phyloP scores from a whole-genome alignment of 2,888 invertebrate genomes.

The Magallana nippona region DNA sequence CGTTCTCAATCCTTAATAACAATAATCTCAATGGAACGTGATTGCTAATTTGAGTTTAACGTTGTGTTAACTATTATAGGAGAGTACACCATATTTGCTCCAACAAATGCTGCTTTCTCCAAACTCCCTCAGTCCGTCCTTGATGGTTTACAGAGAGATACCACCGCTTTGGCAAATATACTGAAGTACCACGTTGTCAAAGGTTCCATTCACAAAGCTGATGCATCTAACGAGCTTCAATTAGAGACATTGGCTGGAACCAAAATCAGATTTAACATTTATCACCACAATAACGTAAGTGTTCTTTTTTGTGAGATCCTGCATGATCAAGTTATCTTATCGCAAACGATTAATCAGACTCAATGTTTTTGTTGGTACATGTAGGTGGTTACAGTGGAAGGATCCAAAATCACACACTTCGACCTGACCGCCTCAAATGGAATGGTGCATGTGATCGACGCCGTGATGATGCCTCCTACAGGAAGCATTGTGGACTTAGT shows the following conservation, averaged over 20 bases:
- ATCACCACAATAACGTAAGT: constrained; percentile 48
- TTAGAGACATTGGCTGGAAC: constrained; percentile 44
- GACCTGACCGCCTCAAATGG: constrained; percentile 62
- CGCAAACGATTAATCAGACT: too few relatives aligned
- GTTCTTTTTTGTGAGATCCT: too few relatives aligned
- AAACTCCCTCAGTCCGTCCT: constrained; percentile 35
- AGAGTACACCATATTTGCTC: constrained; percentile 48
- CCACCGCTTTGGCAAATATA: constrained; percentile 46
- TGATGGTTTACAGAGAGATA: constrained; percentile 36
- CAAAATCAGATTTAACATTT: constrained; percentile 46
- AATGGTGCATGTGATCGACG: constrained; percentile 60
- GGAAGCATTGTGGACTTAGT: constrained; percentile 62
- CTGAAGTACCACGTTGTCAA: constrained; percentile 55
- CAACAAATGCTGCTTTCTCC: constrained; percentile 45
- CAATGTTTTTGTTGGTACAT: too few relatives aligned
- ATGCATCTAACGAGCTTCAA: constrained; percentile 49
- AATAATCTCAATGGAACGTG: too few relatives aligned
- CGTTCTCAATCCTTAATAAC: too few relatives aligned
- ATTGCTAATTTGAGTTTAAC: neutral
- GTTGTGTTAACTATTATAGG: neutral
- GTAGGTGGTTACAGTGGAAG: constrained; percentile 56
- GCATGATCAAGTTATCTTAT: too few relatives aligned
- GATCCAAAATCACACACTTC: constrained; percentile 54
- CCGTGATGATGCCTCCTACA: constrained; percentile 64
- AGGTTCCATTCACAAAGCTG: constrained; percentile 38